Evolutionary conservation across 2,797 vertebrate species (phyloP).

Genomic region (Limnodromus scolopaceus): DNA sequence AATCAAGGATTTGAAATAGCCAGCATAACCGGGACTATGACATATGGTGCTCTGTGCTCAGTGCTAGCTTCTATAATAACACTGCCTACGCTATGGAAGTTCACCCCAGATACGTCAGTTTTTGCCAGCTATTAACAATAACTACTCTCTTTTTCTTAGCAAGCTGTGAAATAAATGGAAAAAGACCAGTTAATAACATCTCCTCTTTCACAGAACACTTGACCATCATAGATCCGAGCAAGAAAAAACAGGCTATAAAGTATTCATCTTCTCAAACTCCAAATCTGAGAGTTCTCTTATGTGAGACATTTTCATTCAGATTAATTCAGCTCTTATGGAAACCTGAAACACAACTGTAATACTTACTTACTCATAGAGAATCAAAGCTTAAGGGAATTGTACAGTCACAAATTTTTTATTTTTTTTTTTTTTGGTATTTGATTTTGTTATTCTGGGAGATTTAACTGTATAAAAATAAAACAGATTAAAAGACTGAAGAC

Average conservation of each 20-base stretch:
- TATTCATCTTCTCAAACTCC: not conserved
- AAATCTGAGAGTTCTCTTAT: not conserved
- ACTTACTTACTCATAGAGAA: not conserved
- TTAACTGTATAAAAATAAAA: not conserved
- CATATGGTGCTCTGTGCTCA: constrained; percentile 7
- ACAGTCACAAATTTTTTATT: not conserved
- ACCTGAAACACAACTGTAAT: not conserved
- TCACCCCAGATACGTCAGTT: constrained; percentile 9
- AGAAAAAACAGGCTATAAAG: not conserved
- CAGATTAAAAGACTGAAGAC: not conserved
- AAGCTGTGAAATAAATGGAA: not conserved
- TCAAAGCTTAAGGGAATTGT: not conserved
- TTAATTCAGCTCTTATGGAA: not conserved
- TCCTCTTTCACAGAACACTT: not conserved
- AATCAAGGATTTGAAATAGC: not conserved
- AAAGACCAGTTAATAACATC: not conserved
- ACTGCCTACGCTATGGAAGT: not conserved
- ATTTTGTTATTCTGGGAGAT: not conserved
- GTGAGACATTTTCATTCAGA: not conserved
- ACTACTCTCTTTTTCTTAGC: not conserved
- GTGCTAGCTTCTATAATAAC: not conserved
- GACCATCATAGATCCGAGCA: not conserved
- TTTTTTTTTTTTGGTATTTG: not conserved
- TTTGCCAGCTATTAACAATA: constrained; percentile 38
- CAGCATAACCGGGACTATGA: not conserved